Evolutionary conservation across 2,797 vertebrate species (phyloP), one percentile per base, ranked within the genome.

Genomic region (Glossophaga mutica): DNA sequence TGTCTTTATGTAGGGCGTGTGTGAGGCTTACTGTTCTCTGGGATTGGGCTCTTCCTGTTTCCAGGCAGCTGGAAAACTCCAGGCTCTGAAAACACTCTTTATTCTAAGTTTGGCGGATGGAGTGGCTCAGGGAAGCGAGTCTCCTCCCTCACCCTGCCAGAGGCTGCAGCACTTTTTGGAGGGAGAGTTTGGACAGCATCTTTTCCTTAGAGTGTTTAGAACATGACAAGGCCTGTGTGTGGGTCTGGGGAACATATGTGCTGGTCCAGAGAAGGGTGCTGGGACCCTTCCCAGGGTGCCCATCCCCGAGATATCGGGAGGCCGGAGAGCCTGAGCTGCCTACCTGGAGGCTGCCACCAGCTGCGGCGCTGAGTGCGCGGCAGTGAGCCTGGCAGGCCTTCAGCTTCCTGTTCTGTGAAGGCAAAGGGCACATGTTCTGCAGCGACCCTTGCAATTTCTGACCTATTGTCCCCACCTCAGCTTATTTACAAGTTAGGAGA

Each of bases 1-100:
- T 93, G 97, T 97, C 98, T 98, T 98, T 98, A 96, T 98, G 96
- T 52, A 1, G 62, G 86, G 94, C 93, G 97, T 98, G 97, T 98
- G 98, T 98, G 98, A 98, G 98, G 97, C 96, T 97, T 98, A 98
- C 98, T 99, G 98, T 99, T 98, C 98, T 98, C 94, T 0, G 59
- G 97, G 90, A 97, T 97, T 97, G 96, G 95, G 97, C 46, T 37
- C 97, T 98, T 99, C 98, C 98, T 98, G 98, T 98, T 98, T 98
- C 98, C 98, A 98, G 98, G 97, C 98, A 98, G 98, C 98, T 98
- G 98, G 98, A 98, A 98, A 98, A 98, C 98, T 98, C 98, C 97
- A 97, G 97, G 95, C 96, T 98, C 97, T 98, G 97, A 98, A 98
- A 98, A 98, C 97, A 44, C 91, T 97, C 98, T 98, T 99, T 99